Percentiles rank a stretch among this genome's conserved stretches.
Conservation (phyloP, 2,113 vertebrate species). For the Cyphotilapia sp. region DNA sequence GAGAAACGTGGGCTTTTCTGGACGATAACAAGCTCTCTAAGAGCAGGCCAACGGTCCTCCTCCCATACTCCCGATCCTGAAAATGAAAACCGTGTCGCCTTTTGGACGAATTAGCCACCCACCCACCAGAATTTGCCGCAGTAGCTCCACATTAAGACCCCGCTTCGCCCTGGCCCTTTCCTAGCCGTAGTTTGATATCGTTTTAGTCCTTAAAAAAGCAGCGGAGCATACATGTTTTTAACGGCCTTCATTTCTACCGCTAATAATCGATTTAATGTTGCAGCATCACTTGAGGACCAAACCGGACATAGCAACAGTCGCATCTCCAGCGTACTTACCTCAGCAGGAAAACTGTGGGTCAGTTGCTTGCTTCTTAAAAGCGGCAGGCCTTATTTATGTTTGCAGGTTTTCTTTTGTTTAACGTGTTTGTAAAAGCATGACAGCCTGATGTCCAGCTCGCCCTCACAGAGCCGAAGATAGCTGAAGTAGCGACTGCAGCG, state of each 20-base stretch:
- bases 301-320: neutral
- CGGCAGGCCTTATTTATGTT: neutral
- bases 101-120: neutral
- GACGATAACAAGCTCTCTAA: neutral
- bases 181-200: neutral
- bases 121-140: neutral
- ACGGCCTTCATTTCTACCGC: neutral
- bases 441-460: neutral
- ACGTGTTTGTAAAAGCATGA: neutral
- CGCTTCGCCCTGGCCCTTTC: neutral
- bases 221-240: neutral
- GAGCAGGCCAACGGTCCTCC: neutral
- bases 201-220: neutral
- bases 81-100: neutral
- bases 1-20: neutral
- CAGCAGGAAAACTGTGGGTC: neutral
- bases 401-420: neutral
- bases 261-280: neutral
- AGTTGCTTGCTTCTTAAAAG: neutral
- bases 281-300: neutral
- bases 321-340: slow-evolving; percentile 22
- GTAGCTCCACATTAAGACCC: neutral
- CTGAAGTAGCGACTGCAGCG: neutral
- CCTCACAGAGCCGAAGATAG: neutral
- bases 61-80: neutral